Conservation (phyloP, 1,140 invertebrate genomes). For the Heterodera schachtii region DNA sequence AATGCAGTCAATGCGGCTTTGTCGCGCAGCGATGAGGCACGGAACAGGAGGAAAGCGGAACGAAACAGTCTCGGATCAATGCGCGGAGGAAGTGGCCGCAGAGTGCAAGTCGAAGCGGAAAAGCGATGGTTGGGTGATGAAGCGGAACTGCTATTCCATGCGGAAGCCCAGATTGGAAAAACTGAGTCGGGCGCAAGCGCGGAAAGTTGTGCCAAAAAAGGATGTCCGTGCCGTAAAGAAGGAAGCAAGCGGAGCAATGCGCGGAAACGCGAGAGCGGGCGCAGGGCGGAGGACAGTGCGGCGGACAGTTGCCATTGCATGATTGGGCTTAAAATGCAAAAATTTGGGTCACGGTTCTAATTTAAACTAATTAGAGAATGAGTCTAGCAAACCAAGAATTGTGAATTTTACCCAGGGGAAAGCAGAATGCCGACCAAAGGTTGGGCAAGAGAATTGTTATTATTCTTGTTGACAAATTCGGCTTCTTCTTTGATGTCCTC, state of each 20-base stretch:
- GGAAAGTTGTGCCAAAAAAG: neutral
- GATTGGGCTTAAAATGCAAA: neutral
- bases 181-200: neutral
- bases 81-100: neutral
- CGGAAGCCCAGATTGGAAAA: neutral
- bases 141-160: neutral
- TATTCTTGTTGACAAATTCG: neutral
- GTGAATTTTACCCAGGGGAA: neutral
- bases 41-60: neutral
- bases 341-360: neutral
- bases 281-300: neutral
- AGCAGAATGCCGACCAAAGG: conserved; percentile 23
- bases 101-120: neutral
- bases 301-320: conserved; percentile 13
- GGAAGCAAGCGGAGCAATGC: conserved; percentile 12
- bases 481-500: neutral
- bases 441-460: neutral
- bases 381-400: too few species aligned
- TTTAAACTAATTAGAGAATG: too few species aligned
- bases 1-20: neutral
- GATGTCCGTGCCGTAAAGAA: neutral
- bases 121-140: neutral
- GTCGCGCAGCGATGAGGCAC: neutral
- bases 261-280: conserved; percentile 13
- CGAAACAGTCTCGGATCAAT: neutral